Conservation (phyloP, 2,888 invertebrate genomes). For the Lithosia quadra region DNA sequence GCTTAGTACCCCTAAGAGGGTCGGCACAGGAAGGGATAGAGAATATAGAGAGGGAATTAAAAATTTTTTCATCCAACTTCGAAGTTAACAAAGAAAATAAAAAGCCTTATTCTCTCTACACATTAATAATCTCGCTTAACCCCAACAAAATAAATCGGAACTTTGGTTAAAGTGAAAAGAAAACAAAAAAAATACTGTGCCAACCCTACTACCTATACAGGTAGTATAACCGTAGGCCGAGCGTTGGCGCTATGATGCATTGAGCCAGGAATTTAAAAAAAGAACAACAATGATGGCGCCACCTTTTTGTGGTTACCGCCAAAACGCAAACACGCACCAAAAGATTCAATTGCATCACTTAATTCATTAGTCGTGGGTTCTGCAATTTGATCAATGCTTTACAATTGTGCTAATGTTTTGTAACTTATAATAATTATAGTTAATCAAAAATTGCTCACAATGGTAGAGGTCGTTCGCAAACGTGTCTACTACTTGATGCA, state of each 20-base stretch:
- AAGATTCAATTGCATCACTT: slow-evolving; percentile 37
- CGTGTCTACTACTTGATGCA: not conserved
- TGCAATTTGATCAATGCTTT: slow-evolving; percentile 1
- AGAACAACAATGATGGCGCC: slow-evolving; percentile 56
- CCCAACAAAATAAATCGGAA: no score
- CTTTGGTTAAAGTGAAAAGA: no score
- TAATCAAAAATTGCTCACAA: not conserved
- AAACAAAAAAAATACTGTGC: not conserved
- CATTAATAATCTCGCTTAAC: no score
- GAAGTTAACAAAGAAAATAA: no score
- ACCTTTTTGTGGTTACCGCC: slow-evolving; percentile 43
- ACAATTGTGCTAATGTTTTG: slow-evolving; percentile 2
- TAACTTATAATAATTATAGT: not conserved
- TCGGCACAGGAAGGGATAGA: no score
- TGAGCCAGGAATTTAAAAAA: slow-evolving; percentile 45
- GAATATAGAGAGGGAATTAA: no score
- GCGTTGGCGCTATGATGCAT: slow-evolving; percentile 52
- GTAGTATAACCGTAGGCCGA: slow-evolving; percentile 50
- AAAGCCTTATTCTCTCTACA: no score
- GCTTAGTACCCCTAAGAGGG: no score
- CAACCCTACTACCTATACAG: slow-evolving; percentile 43
- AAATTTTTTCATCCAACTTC: no score
- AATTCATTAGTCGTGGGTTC: slow-evolving; percentile 22
- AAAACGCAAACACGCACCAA: slow-evolving; percentile 27
- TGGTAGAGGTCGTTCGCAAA: not conserved